These are phyloP conservation scores for Andrena flavipes DNA, from an alignment of 2,888 invertebrate species.

Conservation along the genomic window DNA sequence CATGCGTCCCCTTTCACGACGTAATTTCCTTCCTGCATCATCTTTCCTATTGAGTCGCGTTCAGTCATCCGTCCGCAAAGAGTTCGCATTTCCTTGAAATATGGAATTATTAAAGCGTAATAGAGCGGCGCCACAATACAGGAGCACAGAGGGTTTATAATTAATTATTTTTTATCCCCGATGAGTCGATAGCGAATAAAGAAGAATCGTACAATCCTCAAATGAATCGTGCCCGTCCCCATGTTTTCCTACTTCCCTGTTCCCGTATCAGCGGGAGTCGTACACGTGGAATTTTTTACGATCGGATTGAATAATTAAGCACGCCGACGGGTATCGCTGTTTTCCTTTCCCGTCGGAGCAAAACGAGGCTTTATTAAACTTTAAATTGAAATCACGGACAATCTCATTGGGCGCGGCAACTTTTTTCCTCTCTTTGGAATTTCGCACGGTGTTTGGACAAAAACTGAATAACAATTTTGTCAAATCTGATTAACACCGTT, in stretches of 20 bases:
- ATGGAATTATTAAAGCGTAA: constrained; percentile 18
- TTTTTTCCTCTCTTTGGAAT: constrained; percentile 22
- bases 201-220: neutral
- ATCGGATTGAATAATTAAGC: constrained; percentile 38
- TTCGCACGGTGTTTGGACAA: constrained; percentile 25
- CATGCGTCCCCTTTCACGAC: constrained; percentile 37
- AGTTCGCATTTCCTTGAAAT: constrained; percentile 28
- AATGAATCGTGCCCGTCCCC: too few species aligned
- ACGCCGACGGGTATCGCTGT: neutral
- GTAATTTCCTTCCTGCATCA: constrained; percentile 45
- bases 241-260: neutral
- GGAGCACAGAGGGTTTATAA: neutral
- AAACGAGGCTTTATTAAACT: constrained; percentile 30
- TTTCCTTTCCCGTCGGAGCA: constrained; percentile 6
- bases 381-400: constrained; percentile 40
- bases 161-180: constrained; percentile 9
- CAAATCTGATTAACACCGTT: constrained; percentile 55
- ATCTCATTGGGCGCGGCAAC: constrained; percentile 27
- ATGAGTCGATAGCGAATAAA: neutral
- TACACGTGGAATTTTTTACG: constrained; percentile 6
- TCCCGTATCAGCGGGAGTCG: neutral
- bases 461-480: constrained; percentile 57
- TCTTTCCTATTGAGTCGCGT: constrained; percentile 24
- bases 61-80: constrained; percentile 31
- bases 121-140: neutral